phyloP scores from a whole-genome alignment of 2,797 vertebrate species.

The Melanotaenia boesemani region DNA sequence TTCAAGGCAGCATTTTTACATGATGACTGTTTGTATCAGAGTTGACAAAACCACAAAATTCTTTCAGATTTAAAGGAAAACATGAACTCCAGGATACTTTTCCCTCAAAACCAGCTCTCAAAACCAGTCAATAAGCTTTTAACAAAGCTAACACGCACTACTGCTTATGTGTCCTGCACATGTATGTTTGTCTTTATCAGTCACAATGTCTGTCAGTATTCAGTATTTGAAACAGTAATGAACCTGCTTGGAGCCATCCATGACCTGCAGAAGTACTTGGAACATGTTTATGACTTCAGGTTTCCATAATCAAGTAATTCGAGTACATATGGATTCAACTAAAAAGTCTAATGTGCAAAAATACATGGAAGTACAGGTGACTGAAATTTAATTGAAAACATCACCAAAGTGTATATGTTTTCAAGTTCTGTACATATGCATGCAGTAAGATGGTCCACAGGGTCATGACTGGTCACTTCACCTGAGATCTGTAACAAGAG shows the following conservation, averaged over 20 bases:
- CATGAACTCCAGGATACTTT: background rate
- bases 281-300: constrained; percentile 19
- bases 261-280: constrained; percentile 57
- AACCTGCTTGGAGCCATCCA: constrained; percentile 77
- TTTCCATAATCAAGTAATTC: no score
- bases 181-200: constrained; percentile 74
- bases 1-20: constrained; percentile 14
- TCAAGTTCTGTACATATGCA: constrained; percentile 29
- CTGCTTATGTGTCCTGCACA: constrained; percentile 79
- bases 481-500: constrained; percentile 89
- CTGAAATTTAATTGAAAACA: constrained; percentile 8
- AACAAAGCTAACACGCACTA: constrained; percentile 82
- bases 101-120: background rate
- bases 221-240: constrained; percentile 83
- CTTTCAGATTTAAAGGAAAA: constrained; percentile 2
- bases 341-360: background rate
- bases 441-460: constrained; percentile 84
- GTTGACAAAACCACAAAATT: background rate
- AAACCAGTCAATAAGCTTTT: constrained; percentile 65
- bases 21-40: background rate
- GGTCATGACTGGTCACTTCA: constrained; percentile 90
- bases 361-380: background rate
- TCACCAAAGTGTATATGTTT: constrained; percentile 14
- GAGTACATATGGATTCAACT: background rate
- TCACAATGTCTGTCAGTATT: constrained; percentile 72